Evolutionary conservation across 2,888 invertebrate species (phyloP).

Genomic region (Hyppa rectilinea): DNA sequence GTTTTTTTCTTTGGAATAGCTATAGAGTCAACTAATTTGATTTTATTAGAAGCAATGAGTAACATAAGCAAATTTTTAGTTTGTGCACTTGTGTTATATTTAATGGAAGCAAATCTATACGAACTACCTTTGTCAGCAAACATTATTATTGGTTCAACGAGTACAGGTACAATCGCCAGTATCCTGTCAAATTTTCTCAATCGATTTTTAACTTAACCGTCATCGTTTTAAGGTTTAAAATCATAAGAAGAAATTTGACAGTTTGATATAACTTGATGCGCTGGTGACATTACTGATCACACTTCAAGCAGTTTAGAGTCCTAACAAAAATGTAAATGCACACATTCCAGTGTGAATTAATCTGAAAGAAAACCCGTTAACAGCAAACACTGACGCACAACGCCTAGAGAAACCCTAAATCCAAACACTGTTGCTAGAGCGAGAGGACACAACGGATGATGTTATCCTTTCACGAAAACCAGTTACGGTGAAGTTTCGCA

Average conservation of each 20-base stretch:
- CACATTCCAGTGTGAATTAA: not conserved
- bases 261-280: no score
- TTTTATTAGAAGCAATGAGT: not conserved
- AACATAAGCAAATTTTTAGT: not conserved
- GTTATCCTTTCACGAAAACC: conserved; percentile 57
- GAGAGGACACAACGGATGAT: conserved; percentile 33
- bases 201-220: no score
- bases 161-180: not conserved
- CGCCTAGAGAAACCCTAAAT: conserved; percentile 27
- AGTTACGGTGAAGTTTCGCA: conserved; percentile 58
- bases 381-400: conserved; percentile 8
- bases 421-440: conserved; percentile 33
- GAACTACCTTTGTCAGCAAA: not conserved
- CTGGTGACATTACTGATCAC: not conserved
- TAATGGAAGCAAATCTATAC: not conserved
- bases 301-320: not conserved
- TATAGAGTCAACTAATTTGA: not conserved
- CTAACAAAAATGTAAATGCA: not conserved
- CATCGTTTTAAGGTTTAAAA: no score
- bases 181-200: no score
- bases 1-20: conserved; percentile 1
- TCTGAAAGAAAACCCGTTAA: conserved; percentile 18
- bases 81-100: not conserved
- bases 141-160: not conserved
- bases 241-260: no score